Conservation (phyloP, 2,888 invertebrate species). For the Conistra vaccinii region DNA sequence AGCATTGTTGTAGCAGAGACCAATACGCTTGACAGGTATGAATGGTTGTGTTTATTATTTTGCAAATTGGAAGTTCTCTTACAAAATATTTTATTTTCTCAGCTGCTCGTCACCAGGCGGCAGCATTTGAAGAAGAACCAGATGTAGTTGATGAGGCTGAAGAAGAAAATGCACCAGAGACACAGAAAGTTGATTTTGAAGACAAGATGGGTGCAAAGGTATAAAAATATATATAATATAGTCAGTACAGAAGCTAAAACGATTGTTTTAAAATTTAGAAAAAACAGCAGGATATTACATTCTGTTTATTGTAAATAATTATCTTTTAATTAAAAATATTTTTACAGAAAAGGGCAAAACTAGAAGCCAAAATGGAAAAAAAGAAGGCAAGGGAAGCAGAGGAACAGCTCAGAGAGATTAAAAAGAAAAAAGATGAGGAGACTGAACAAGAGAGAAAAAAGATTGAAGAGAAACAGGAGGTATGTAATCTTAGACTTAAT, state of each 20-base stretch:
- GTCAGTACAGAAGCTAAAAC: background rate
- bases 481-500: conserved; percentile 52
- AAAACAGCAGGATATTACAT: background rate
- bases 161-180: conserved; percentile 78
- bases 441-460: conserved; percentile 94
- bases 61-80: background rate
- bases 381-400: conserved; percentile 95
- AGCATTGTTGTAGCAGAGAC: background rate
- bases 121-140: conserved; percentile 87
- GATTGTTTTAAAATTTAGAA: background rate
- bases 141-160: conserved; percentile 89
- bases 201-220: conserved; percentile 97
- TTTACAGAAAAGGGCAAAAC: conserved; percentile 95
- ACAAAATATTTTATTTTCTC: conserved; percentile 12
- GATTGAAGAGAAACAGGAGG: conserved; percentile 92
- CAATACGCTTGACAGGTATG: too few relatives aligned
- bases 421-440: conserved; percentile 94
- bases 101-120: conserved; percentile 87
- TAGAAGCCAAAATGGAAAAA: conserved; percentile 98
- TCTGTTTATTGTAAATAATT: background rate
- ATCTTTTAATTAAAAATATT: background rate
- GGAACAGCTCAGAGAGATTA: conserved; percentile 94
- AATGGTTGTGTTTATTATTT: background rate
- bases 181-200: conserved; percentile 87
- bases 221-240: conserved; percentile 17